A percentile compares a stretch with the other conserved stretches of the same genome.
phyloP scores from a whole-genome alignment of 2,113 vertebrate genomes.

The Semicossyphus pulcher region DNA sequence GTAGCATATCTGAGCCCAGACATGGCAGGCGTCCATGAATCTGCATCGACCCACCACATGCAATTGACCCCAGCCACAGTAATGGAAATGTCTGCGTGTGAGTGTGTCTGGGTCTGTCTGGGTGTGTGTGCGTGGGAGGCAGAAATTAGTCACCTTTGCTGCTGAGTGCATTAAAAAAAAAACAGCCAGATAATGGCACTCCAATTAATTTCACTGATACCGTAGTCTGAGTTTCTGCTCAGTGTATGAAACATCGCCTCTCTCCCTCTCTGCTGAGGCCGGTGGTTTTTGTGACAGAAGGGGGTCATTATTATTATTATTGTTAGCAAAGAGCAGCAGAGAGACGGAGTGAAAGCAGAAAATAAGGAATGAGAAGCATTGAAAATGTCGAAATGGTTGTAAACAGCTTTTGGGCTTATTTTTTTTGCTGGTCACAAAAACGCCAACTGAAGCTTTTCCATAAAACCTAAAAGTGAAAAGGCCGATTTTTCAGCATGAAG shows the following conservation, averaged over 20 bases:
- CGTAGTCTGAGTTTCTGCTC: conserved; percentile 26
- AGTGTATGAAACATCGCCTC: conserved; percentile 13
- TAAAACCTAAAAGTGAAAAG: conserved; percentile 5
- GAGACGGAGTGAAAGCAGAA: conserved; percentile 27
- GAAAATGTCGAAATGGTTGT: conserved; percentile 25
- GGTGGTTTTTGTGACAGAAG: conserved; percentile 40
- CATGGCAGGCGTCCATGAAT: conserved; percentile 22
- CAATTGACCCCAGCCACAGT: conserved; percentile 34
- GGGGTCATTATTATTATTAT: conserved; percentile 37
- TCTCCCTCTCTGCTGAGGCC: conserved; percentile 8
- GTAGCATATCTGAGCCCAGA: conserved; percentile 28
- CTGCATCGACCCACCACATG: conserved; percentile 56
- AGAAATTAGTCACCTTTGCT: conserved; percentile 45
- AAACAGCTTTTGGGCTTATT: conserved; percentile 26
- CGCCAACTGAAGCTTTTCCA: conserved; percentile 15
- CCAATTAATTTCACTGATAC: conserved; percentile 46
- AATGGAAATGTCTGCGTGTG: conserved; percentile 41
- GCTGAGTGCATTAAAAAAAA: conserved; percentile 14
- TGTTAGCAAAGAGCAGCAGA: conserved; percentile 17
- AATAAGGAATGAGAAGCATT: conserved; percentile 40
- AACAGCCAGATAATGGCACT: conserved; percentile 45
- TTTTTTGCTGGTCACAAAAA: conserved; percentile 11
- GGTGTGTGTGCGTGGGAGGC: background rate
- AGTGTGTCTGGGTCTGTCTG: conserved; percentile 15
- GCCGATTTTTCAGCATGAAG: conserved; percentile 16